A percentile compares a stretch with the other conserved stretches of the same genome.
Evolutionary conservation across 2,888 invertebrate genomes (phyloP).

Genomic region (Lucinisca nassula): DNA sequence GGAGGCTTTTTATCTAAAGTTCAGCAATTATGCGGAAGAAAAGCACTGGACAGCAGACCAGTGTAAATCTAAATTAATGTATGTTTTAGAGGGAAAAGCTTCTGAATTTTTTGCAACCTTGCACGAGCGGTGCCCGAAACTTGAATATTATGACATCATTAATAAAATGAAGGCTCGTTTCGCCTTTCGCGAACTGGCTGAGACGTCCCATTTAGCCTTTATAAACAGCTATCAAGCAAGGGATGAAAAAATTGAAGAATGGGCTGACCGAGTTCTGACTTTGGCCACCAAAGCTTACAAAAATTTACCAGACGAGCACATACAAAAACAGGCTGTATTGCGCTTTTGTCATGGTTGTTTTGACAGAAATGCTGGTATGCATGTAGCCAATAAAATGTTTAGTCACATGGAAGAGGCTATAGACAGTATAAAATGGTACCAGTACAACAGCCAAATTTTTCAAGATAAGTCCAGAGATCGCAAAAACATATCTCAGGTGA

Average conservation of each 20-base stretch:
- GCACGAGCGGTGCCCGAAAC: neutral
- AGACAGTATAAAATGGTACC: conserved; percentile 25
- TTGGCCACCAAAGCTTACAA: neutral
- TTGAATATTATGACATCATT: neutral
- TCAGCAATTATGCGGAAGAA: neutral
- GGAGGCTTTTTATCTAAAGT: conserved; percentile 14
- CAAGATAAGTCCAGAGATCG: neutral
- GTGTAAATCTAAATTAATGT: neutral
- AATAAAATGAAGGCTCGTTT: conserved; percentile 2
- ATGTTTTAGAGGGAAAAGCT: conserved; percentile 2
- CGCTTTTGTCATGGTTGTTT: conserved; percentile 14
- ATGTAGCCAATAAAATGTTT: conserved; percentile 2
- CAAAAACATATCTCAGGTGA: neutral
- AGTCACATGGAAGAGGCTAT: conserved; percentile 43
- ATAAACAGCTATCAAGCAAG: neutral
- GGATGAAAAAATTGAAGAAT: conserved; percentile 23
- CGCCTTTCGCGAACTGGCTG: conserved; percentile 10
- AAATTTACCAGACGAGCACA: neutral
- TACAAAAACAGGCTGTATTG: conserved; percentile 18
- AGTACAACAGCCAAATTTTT: conserved; percentile 9
- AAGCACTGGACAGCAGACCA: neutral
- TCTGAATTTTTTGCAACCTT: conserved; percentile 22
- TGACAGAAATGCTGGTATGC: conserved; percentile 15
- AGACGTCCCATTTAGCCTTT: conserved; percentile 16
- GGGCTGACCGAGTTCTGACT: conserved; percentile 22